phyloP scores from a whole-genome alignment of 2,113 vertebrate species.

The Tachycineta bicolor region DNA sequence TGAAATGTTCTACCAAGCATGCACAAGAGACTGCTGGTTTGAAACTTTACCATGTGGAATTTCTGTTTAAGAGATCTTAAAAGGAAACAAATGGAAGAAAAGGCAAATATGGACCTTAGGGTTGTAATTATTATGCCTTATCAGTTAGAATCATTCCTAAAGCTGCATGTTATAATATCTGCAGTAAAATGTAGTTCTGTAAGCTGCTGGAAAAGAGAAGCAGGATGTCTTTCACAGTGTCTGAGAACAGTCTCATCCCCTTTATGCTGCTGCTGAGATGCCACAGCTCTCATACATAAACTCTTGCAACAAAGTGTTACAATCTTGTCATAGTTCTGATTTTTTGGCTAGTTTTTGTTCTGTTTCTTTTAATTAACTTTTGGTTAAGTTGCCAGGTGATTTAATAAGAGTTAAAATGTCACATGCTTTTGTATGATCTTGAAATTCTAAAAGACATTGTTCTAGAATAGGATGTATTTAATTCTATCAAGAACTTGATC shows the following conservation, averaged over 20 bases:
- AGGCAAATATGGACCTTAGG: not conserved
- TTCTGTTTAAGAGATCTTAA: not conserved
- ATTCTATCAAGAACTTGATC: not conserved
- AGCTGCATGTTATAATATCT: not conserved
- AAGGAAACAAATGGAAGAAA: not conserved
- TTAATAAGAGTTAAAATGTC: not conserved
- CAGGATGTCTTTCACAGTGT: not conserved
- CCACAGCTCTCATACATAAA: not conserved
- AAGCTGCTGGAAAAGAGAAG: not conserved
- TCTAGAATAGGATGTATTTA: not conserved
- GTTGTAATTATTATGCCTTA: not conserved
- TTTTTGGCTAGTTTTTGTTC: not conserved
- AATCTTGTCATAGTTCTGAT: not conserved
- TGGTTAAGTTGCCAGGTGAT: not conserved
- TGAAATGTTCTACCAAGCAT: not conserved
- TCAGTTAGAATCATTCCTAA: not conserved
- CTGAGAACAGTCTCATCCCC: not conserved
- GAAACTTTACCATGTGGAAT: not conserved
- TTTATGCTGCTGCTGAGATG: not conserved
- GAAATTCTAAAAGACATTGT: not conserved
- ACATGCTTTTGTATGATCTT: not conserved
- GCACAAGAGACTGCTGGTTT: not conserved
- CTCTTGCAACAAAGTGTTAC: not conserved
- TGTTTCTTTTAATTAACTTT: not conserved
- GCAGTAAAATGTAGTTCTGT: not conserved